phyloP scores from a whole-genome alignment of 2,888 invertebrate genomes.

The Hydraecia micacea region DNA sequence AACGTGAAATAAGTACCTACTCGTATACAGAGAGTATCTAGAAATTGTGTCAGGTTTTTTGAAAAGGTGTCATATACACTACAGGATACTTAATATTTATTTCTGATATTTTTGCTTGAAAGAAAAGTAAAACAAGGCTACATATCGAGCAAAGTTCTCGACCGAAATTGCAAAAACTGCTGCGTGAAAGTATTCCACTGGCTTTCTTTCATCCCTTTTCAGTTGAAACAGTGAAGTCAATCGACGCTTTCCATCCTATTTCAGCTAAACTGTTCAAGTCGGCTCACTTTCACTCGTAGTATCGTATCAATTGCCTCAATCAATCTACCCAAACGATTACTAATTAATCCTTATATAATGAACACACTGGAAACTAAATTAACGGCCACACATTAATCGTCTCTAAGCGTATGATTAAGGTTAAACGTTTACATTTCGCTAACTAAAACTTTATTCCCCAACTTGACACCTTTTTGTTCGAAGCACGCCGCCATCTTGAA shows the following conservation, averaged over 20 bases:
- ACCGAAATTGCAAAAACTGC: conserved; percentile 34
- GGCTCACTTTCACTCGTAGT: conserved; percentile 2
- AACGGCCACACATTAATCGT: conserved; percentile 48
- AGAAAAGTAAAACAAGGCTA: not conserved
- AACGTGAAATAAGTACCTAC: not conserved
- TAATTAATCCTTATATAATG: conserved; percentile 35
- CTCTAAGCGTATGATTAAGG: conserved; percentile 53
- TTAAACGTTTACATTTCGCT: conserved; percentile 54
- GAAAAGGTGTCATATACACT: not conserved
- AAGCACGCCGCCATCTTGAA: conserved; percentile 61
- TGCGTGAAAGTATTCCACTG: conserved; percentile 9
- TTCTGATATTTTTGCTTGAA: not conserved
- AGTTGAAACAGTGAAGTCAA: conserved; percentile 24
- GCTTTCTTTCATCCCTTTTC: conserved; percentile 39
- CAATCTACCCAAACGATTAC: not conserved
- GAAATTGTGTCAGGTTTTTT: not conserved
- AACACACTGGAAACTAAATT: conserved; percentile 49
- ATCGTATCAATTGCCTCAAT: conserved; percentile 22
- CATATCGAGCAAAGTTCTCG: not conserved
- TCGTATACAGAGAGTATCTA: no score
- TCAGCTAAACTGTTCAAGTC: conserved; percentile 8
- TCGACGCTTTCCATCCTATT: conserved; percentile 5
- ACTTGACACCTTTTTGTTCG: conserved; percentile 64
- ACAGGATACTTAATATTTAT: not conserved
- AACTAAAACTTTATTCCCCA: conserved; percentile 52